Evolutionary conservation across 92 coral and sea anemone genomes (phyloP), one percentile per base, ranked within the genome.

Genomic region (Scolanthus callimorphus): DNA sequence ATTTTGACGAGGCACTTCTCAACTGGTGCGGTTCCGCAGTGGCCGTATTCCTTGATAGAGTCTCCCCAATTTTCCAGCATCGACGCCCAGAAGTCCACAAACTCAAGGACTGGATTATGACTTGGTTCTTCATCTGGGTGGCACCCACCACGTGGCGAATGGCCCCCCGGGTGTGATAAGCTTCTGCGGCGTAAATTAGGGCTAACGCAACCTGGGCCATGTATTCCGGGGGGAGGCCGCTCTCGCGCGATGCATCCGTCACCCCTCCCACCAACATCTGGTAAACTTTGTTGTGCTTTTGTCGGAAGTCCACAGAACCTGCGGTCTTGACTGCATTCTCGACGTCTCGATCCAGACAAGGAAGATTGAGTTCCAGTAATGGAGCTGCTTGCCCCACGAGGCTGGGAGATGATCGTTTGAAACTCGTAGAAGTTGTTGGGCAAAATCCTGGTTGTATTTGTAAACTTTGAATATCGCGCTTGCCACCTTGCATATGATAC

Each of bases 61-160:
- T 65, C 70, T 3, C 73, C 86, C 81, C 76, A 65, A 60, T 80
- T 80, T 61, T 80, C 81, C 1, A 80, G 39, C 71, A 80, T 73
- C 15, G 81, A 66, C 10, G 44, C 30, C 74, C 74, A 66, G 61
- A 53, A 38, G 10, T 76, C 54, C 28, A 50, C 1, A 66, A 26
- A 0, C 67, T 59, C n/a, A 30, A 54, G 11, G 28, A n/a, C 26
- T 17, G 27, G n/a, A 31, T 41, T 47, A 46, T 39, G 13, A 26
- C 39, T 0, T 3, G 1, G 2, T 54, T 20, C 6, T 56, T 11
- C 29, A 38, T 25, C 27, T 66, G 71, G 4, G 52, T 11, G 20
- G 31, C 45, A 0, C 62, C 61, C 10, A 67, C 71, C 28, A 80
- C 37, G 9, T 24, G 59, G 4, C 76, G 39, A 21, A 55, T 28